phyloP scores from a whole-genome alignment of 2,888 invertebrate genomes.

The Acanthosoma haemorrhoidale region DNA sequence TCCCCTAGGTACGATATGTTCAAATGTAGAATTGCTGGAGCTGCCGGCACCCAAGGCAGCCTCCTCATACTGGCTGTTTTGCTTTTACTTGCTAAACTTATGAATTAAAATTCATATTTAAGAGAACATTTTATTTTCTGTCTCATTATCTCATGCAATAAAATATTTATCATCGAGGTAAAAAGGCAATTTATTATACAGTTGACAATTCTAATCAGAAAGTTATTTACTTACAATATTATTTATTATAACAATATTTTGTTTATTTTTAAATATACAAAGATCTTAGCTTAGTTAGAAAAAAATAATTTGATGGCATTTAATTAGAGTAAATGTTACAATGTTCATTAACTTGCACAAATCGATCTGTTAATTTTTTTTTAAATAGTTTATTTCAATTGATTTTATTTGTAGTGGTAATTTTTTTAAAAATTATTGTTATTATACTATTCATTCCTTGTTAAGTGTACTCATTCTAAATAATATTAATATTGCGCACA shows the following conservation, averaged over 20 bases:
- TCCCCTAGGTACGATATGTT: conserved; percentile 70
- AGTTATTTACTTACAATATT: neutral
- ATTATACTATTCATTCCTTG: too few relatives aligned
- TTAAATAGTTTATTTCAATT: neutral
- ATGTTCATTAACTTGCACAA: neutral
- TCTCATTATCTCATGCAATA: neutral
- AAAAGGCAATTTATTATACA: neutral
- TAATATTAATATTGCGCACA: neutral
- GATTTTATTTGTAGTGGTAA: neutral
- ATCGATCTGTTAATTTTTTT: neutral
- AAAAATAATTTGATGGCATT: neutral
- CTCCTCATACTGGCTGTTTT: conserved; percentile 43
- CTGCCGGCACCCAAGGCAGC: conserved; percentile 61
- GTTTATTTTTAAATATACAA: neutral
- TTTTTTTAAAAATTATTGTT: neutral
- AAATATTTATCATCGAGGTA: neutral
- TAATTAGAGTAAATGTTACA: neutral
- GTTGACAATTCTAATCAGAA: neutral
- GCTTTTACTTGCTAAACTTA: neutral
- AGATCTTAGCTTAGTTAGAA: neutral
- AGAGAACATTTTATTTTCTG: neutral
- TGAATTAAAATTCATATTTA: neutral
- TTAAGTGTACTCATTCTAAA: neutral
- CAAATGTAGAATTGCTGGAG: conserved; percentile 84
- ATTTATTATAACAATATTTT: neutral